phyloP scores from a whole-genome alignment of 2,888 invertebrate species.

The Leptinotarsa peninsularis region DNA sequence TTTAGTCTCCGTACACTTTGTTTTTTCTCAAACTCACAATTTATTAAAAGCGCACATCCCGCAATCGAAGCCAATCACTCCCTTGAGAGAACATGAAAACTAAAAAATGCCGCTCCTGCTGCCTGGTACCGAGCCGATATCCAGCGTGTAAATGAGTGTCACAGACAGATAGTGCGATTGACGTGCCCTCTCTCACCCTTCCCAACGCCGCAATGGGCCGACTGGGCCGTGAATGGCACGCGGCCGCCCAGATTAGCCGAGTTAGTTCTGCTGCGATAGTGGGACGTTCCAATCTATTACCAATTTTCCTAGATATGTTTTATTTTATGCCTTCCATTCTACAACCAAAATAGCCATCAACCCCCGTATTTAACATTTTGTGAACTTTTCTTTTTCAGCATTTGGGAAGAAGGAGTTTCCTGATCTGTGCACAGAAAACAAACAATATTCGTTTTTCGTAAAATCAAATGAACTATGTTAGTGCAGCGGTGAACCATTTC shows the following conservation, averaged over 20 bases:
- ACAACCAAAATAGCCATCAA: too few species aligned
- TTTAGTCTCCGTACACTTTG: too few species aligned
- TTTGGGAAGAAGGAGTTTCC: too few species aligned
- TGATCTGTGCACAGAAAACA: too few species aligned
- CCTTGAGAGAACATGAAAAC: conserved; percentile 7
- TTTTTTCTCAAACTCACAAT: too few species aligned
- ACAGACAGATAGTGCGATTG: conserved; percentile 59
- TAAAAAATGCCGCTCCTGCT: conserved; percentile 23
- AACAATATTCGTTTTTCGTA: too few species aligned
- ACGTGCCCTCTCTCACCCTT: conserved; percentile 49
- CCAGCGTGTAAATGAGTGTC: conserved; percentile 57
- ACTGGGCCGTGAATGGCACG: conserved; percentile 35
- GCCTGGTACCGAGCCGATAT: conserved; percentile 52
- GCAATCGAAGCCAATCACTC: not conserved
- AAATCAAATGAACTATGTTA: too few species aligned
- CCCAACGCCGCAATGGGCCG: conserved; percentile 10
- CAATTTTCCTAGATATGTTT: conserved; percentile 4
- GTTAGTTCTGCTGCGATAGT: conserved; percentile 38
- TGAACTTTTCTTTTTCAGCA: too few species aligned
- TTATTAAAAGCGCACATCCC: not conserved
- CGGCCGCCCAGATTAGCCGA: conserved; percentile 44
- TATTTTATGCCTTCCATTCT: not conserved
- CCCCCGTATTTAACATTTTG: too few species aligned
- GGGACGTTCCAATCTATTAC: not conserved
- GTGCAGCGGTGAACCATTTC: too few species aligned